Evolutionary conservation across 2,113 vertebrate species (phyloP), one percentile per base, ranked within the genome.

Genomic region (Ceyx cyanopectus): DNA sequence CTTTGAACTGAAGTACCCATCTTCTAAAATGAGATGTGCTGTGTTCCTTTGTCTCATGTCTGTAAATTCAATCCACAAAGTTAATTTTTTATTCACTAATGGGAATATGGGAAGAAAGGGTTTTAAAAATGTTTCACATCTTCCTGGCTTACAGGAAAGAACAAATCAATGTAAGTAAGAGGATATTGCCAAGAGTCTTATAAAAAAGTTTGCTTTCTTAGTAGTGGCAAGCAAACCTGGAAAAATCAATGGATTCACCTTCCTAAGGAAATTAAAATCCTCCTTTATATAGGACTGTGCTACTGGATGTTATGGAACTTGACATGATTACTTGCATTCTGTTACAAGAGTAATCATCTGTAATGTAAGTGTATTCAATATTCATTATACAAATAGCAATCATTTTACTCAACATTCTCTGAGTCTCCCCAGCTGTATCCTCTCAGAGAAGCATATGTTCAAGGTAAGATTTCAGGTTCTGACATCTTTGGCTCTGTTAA

Each of bases 231-330:
- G 51, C 19, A 95, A 87, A 80, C 14, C 8, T 54, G 19, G 27
- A 92, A 90, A 94, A 94, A 94, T 85, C 32, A 8, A 89, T 93
- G 20, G 16, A 81, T 78, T 89, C n/a, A 43, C 9, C 10, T 20
- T 85, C 37, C 24, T 56, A 82, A 94, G 46, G 41, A 82, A 93
- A 87, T 73, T 32, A 66, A 94, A 93, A 75, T 85, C 13, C 7
- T 86, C 29, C 11, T 3, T 84, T 74, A 50, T 24, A 32, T 9
- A 53, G 32, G 11, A 54, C 32, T 53, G 10, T 65, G 15, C 22
- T 80, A 41, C 10, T 54, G 17, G 37, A 60, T 80, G 29, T 75
- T 70, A 76, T 69, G 92, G 81, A 87, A 87, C 30, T 56, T 87
- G 69, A 78, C 17, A 20, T 56, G 37, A 85, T 93, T 85, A 48